Percentiles rank a stretch among this genome's conserved stretches.
These are phyloP conservation scores for Telmatherina bonti DNA, from an alignment of 2,797 vertebrate genomes.

Conservation along the genomic window DNA sequence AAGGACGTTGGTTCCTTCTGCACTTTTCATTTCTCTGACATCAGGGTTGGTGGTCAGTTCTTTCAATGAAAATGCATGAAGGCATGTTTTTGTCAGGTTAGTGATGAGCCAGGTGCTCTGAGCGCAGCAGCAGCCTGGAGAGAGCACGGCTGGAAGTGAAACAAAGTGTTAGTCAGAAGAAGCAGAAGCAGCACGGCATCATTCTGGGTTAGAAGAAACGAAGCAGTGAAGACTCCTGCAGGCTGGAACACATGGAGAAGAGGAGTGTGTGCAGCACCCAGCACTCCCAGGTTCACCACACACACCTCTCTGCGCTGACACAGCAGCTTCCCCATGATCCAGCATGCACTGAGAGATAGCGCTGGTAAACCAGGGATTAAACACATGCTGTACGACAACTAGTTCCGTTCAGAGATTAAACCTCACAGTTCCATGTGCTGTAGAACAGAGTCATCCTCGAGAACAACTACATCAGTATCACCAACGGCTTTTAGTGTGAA, in stretches of 20 bases:
- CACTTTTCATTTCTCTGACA: constrained; percentile 34
- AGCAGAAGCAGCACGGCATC: constrained; percentile 54
- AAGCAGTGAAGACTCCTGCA: constrained; percentile 29
- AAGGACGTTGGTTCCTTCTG: neutral
- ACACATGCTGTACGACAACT: constrained; percentile 59
- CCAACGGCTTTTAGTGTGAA: neutral
- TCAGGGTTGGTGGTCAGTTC: constrained; percentile 42
- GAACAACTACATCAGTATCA: neutral
- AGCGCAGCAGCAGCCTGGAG: constrained; percentile 48
- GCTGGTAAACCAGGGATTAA: constrained; percentile 43
- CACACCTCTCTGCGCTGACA: neutral
- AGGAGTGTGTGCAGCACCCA: constrained; percentile 11
- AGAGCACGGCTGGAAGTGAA: constrained; percentile 73
- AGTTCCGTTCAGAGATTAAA: too few relatives aligned
- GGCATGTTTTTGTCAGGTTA: constrained; percentile 49
- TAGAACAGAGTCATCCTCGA: too few relatives aligned
- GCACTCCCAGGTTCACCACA: constrained; percentile 2
- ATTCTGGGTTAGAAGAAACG: constrained; percentile 63
- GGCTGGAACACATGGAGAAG: constrained; percentile 19
- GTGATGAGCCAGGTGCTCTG: constrained; percentile 42
- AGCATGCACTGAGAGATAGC: constrained; percentile 32
- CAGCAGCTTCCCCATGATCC: constrained; percentile 15
- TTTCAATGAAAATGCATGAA: constrained; percentile 67
- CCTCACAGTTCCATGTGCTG: too few relatives aligned
- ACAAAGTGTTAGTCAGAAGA: constrained; percentile 65